Base-by-base conservation (phyloP, 2,797 vertebrate species). In the Synaphobranchus kaupii region DNA sequence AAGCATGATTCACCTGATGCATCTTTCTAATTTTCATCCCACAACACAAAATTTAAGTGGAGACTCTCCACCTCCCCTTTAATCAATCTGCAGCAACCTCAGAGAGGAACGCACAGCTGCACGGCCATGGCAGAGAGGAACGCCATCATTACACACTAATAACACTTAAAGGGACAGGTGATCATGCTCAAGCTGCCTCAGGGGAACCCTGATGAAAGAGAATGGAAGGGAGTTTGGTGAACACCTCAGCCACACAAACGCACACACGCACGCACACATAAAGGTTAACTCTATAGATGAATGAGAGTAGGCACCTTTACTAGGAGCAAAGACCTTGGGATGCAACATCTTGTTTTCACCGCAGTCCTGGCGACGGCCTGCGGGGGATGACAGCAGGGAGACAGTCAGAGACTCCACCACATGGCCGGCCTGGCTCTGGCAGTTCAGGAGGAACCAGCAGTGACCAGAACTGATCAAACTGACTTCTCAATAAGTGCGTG, bases 341-440 rank as follows among this genome's bases (percentile, higher is more conserved):
- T 94, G 92, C 86, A 89, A 89, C 94, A 94, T 95, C 95, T 96
- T 95, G 95, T 96, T 96, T 89, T 96, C 96, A 88, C 92, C 94
- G 68, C 94, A 93, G 89, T 96, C 95, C 90, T 96, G 95, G n/a
- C 95, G 95, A 89, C 95, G 95, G 94, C 94, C 96, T 96, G 94
- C 90, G 93, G 93, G 92, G 60, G 25, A 83, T 9, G 3, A 81
- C 82, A 85, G 88, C 76, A 90, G 88, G 88, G 88, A 89, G 90
- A 92, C 84, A 88, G 85, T 84, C 50, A 88, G 66, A 56, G 80
- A 86, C 48, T 39, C 31, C 39, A 13, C 56, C 54, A n/a, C 28
- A 84, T 1, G 47, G 39, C 48, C 81, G 8, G 76, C 76, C 34
- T 47, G 39, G n/a, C 76, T 80, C 39, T 48, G 20, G 7, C 76